Evolutionary conservation across 2,797 vertebrate species (phyloP), one percentile per base, ranked within the genome.

Genomic region (Notamacropus eugenii): DNA sequence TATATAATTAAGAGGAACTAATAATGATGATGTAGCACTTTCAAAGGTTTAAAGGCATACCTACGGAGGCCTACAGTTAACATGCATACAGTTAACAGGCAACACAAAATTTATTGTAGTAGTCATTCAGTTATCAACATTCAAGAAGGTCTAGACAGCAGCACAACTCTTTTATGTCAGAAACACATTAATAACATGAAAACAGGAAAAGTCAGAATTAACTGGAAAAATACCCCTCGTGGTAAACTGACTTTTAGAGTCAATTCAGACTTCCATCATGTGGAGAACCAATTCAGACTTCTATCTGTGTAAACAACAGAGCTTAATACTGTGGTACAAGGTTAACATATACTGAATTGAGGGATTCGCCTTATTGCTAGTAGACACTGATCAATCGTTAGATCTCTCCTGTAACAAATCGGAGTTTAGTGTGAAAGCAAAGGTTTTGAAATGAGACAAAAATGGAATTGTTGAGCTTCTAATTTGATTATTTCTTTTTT

Each of bases 51-150:
- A 98, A 99, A 99, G 99, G 99, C 99, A 99, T 99, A 99, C 99
- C 99, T 99, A 99, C 99, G 99, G 99, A 99, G 99, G 99, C 99
- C 99, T 99, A 99, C 99, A 99, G 99, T 99, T 99, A 99, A 99
- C 99, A 99, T 99, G 99, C 99, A 99, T 52, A 52, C 52, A 99
- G 98, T 99, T 99, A 99, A 99, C 99, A 99, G 99, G 98, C 99
- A 99, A 99, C 99, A 99, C 99, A 99, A 99, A 99, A 99, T 98
- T 98, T 99, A 99, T 98, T 95, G 94, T 98, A 99, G 99, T 99
- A 99, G 99, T 99, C 99, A 99, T 99, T 98, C 99, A 99, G 99
- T 98, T 99, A 99, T 98, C 98, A 98, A 99, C 99, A 99, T 99
- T 98, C 98, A 99, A 98, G 98, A 98, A 99, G 99, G 98, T 99